These are phyloP conservation scores for Sebastiscus tertius DNA, from an alignment of 2,797 vertebrate genomes.

Conservation along the genomic window DNA sequence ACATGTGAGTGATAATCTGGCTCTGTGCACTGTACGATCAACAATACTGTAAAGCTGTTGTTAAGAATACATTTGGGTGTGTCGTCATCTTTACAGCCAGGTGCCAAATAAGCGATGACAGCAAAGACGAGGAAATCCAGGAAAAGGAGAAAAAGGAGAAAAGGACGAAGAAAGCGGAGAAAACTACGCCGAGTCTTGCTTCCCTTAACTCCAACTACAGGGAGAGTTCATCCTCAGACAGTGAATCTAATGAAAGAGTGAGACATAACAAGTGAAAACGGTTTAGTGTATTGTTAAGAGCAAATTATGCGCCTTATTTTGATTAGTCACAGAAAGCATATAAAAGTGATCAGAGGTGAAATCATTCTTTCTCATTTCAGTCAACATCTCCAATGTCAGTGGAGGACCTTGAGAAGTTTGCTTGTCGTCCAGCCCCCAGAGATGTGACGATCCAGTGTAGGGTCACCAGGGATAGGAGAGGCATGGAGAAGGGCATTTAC, in stretches of 20 bases:
- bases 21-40: not conserved
- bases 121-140: constrained; percentile 71
- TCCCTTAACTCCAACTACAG: constrained; percentile 83
- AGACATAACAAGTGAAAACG: not conserved
- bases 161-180: constrained; percentile 58
- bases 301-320: not conserved
- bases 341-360: not conserved
- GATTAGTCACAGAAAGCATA: not conserved
- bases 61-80: not conserved
- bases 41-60: not conserved
- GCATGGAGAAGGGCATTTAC: constrained; percentile 89
- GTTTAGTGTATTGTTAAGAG: not conserved
- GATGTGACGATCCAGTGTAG: constrained; percentile 85
- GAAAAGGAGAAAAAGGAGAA: constrained; percentile 39
- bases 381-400: constrained; percentile 70
- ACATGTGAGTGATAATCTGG: constrained; percentile 64
- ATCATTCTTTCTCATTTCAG: constrained; percentile 35
- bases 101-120: constrained; percentile 81
- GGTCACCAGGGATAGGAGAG: constrained; percentile 88
- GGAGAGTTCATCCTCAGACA: constrained; percentile 70
- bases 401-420: constrained; percentile 86
- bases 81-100: constrained; percentile 56
- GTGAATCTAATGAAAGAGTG: constrained; percentile 73
- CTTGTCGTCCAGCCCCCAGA: constrained; percentile 81
- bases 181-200: constrained; percentile 63